phyloP scores from a whole-genome alignment of 1,140 invertebrate species.

The Cydia pomonella region DNA sequence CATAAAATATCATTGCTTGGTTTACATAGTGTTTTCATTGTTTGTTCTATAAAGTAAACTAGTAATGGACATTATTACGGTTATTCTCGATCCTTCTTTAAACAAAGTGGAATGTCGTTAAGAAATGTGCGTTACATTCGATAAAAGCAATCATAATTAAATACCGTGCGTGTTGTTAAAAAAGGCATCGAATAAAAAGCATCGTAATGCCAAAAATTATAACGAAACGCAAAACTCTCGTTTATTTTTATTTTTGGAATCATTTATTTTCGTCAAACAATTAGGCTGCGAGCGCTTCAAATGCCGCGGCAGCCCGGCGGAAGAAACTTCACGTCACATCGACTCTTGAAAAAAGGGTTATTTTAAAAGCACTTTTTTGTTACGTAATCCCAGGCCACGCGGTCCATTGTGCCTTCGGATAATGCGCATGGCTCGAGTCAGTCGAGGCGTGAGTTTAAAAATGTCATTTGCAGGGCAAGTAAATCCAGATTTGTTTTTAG shows the following conservation, averaged over 20 bases:
- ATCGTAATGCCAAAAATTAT: conserved; percentile 67
- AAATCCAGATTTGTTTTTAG: conserved; percentile 77
- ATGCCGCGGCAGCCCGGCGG: conserved; percentile 48
- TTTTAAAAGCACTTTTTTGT: conserved; percentile 64
- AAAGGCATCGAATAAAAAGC: conserved; percentile 44
- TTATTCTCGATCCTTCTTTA: not conserved
- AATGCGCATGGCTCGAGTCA: conserved; percentile 59
- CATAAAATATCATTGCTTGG: conserved; percentile 3
- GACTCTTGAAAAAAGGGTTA: conserved; percentile 59
- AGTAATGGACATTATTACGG: not conserved
- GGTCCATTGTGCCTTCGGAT: conserved; percentile 53
- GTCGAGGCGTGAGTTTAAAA: conserved; percentile 61
- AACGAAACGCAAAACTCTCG: conserved; percentile 69
- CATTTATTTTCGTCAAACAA: conserved; percentile 78
- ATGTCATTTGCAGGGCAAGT: conserved; percentile 70
- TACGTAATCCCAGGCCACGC: conserved; percentile 66
- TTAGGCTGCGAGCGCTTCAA: conserved; percentile 59
- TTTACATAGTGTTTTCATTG: not conserved
- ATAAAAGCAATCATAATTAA: conserved; percentile 34
- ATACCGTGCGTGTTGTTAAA: conserved; percentile 52
- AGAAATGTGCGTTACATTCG: not conserved
- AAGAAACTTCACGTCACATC: conserved; percentile 69
- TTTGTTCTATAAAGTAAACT: not conserved
- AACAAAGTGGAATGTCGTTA: not conserved
- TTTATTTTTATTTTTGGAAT: conserved; percentile 75